Evolutionary conservation across 2,113 vertebrate genomes (phyloP).

Genomic region (Eulemur macaco): DNA sequence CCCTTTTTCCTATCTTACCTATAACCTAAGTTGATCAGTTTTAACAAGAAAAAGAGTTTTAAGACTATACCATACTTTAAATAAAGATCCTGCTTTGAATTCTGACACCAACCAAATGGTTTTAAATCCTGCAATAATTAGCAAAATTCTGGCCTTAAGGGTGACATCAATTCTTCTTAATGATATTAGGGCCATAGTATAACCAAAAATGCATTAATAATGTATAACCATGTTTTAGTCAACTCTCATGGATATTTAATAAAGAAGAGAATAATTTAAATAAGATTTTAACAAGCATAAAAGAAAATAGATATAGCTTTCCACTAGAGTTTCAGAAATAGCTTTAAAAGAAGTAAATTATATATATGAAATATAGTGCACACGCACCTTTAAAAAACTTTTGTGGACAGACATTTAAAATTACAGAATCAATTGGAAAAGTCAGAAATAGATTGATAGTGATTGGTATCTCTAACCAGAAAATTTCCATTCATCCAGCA

Average conservation of each 20-base stretch:
- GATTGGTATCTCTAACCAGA: background rate
- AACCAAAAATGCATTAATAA: constrained; percentile 71
- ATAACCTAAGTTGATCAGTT: background rate
- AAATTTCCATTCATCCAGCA: constrained; percentile 44
- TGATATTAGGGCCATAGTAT: constrained; percentile 38
- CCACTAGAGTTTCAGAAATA: constrained; percentile 39
- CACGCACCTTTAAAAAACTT: constrained; percentile 15
- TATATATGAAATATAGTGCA: background rate
- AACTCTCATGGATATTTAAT: constrained; percentile 67
- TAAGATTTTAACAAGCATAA: constrained; percentile 64
- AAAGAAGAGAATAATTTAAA: constrained; percentile 60
- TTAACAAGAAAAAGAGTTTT: background rate
- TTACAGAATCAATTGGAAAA: constrained; percentile 49
- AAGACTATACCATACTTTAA: constrained; percentile 11
- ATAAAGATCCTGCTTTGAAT: constrained; percentile 43
- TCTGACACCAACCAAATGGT: background rate
- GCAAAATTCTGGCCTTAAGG: constrained; percentile 40
- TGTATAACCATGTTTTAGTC: constrained; percentile 67
- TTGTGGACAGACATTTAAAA: constrained; percentile 34
- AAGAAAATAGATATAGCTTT: constrained; percentile 57
- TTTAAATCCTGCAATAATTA: constrained; percentile 64
- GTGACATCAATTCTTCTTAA: constrained; percentile 58
- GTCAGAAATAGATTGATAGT: constrained; percentile 29
- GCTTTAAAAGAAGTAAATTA: constrained; percentile 47
- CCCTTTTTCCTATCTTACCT: background rate